phyloP scores from a whole-genome alignment of 2,113 vertebrate species.

The Esox niger region DNA sequence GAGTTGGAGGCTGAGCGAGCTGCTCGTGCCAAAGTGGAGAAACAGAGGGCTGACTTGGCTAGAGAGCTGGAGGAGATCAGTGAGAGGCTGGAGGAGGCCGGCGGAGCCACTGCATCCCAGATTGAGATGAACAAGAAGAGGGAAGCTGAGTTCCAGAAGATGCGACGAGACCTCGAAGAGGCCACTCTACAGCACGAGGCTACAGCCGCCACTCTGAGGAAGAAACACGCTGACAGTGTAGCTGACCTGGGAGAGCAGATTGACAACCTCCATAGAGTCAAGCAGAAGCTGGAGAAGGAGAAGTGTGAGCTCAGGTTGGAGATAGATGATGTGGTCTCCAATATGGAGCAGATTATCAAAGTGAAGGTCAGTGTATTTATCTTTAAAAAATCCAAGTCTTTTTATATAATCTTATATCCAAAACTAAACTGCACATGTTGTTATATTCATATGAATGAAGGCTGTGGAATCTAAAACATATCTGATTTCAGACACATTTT shows the following conservation, averaged over 20 bases:
- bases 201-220: conserved; percentile 72
- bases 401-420: too few relatives aligned
- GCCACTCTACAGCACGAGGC: conserved; percentile 80
- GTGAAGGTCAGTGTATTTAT: conserved; percentile 65
- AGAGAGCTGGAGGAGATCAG: conserved; percentile 91
- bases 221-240: conserved; percentile 79
- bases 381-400: background rate
- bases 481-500: conserved; percentile 66
- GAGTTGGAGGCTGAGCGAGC: conserved; percentile 80
- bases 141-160: conserved; percentile 81
- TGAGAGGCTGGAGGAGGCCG: conserved; percentile 86
- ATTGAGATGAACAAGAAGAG: conserved; percentile 87
- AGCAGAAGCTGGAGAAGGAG: conserved; percentile 81
- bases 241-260: conserved; percentile 78
- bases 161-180: conserved; percentile 82
- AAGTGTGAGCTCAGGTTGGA: conserved; percentile 80
- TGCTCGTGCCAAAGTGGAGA: conserved; percentile 80
- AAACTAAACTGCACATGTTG: background rate
- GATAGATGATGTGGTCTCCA: conserved; percentile 81
- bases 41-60: conserved; percentile 79
- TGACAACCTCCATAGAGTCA: conserved; percentile 79
- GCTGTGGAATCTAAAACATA: background rate
- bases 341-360: conserved; percentile 80
- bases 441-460: background rate
- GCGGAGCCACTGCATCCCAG: conserved; percentile 79